Evolutionary conservation across 1,140 invertebrate species (phyloP).

Genomic region (Apis dorsata): DNA sequence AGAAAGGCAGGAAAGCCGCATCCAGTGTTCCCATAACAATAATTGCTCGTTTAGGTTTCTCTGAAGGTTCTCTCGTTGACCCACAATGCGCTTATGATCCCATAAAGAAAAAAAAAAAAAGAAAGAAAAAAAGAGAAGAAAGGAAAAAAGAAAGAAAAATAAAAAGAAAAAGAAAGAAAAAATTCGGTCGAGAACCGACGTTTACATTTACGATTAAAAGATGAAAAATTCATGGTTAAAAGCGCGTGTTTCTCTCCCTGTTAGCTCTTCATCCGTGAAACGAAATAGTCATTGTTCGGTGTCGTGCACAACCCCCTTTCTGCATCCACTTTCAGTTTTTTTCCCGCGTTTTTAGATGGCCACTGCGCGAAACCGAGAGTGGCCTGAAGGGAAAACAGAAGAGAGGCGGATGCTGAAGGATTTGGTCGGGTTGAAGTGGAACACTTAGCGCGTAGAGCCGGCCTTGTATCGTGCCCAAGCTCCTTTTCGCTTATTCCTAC

Average conservation of each 20-base stretch:
- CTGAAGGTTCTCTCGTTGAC: background rate
- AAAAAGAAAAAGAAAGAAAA: too few species aligned
- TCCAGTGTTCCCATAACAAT: background rate
- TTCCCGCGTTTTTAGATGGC: slow-evolving; percentile 12
- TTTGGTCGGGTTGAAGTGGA: slow-evolving; percentile 39
- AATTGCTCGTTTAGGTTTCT: background rate
- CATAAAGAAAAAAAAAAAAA: background rate
- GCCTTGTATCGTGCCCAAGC: slow-evolving; percentile 40
- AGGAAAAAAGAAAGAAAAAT: background rate
- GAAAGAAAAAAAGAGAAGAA: background rate
- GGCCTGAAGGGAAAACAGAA: background rate
- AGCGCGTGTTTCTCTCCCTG: background rate
- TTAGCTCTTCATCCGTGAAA: slow-evolving; percentile 14
- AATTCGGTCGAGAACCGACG: background rate
- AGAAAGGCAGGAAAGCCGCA: background rate
- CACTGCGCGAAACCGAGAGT: slow-evolving; percentile 30
- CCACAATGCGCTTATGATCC: background rate
- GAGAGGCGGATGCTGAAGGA: slow-evolving; percentile 12
- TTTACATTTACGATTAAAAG: slow-evolving; percentile 15
- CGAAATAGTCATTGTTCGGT: slow-evolving; percentile 23
- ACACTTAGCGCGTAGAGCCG: slow-evolving; percentile 46
- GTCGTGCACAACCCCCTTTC: background rate
- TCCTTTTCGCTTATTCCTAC: slow-evolving; percentile 39
- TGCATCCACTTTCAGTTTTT: slow-evolving; percentile 12
- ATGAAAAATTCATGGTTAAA: background rate